Evolutionary conservation across 2,797 vertebrate species (phyloP).

Genomic region (Neomorphus geoffroyi): DNA sequence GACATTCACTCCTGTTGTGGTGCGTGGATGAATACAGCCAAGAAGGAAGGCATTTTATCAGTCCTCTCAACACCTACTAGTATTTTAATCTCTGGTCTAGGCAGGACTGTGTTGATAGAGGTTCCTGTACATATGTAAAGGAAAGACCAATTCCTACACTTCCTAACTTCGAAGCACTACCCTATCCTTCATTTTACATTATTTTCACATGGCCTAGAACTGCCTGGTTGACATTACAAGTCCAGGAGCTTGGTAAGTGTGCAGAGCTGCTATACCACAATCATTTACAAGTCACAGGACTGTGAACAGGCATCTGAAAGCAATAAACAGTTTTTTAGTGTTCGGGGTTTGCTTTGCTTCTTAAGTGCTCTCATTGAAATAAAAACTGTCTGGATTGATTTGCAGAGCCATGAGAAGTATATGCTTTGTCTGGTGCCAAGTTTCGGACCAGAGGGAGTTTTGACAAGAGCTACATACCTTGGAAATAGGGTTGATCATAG

Average conservation of each 20-base stretch:
- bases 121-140: rapidly evolving
- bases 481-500: conserved; percentile 6
- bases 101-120: neutral
- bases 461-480: conserved; percentile 29
- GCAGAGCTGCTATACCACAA: neutral
- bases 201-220: neutral
- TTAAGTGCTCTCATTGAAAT: conserved; percentile 34
- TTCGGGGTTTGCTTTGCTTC: conserved; percentile 33
- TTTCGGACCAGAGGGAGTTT: conserved; percentile 16
- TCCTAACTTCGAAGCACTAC: neutral
- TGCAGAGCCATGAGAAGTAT: neutral
- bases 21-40: neutral
- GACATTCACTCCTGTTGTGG: neutral
- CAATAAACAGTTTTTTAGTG: conserved; percentile 55
- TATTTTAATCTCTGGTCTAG: neutral
- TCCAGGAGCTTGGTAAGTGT: conserved; percentile 6
- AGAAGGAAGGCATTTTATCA: neutral
- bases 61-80: neutral
- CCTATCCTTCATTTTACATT: neutral
- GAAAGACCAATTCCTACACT: neutral
- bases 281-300: conserved; percentile 38
- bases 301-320: conserved; percentile 56
- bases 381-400: conserved; percentile 29
- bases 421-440: conserved; percentile 27
- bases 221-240: neutral